A percentile compares a stretch with the other conserved stretches of the same genome.
These are phyloP conservation scores for Polymixis lichenea DNA, from an alignment of 2,888 invertebrate genomes.

Conservation along the genomic window DNA sequence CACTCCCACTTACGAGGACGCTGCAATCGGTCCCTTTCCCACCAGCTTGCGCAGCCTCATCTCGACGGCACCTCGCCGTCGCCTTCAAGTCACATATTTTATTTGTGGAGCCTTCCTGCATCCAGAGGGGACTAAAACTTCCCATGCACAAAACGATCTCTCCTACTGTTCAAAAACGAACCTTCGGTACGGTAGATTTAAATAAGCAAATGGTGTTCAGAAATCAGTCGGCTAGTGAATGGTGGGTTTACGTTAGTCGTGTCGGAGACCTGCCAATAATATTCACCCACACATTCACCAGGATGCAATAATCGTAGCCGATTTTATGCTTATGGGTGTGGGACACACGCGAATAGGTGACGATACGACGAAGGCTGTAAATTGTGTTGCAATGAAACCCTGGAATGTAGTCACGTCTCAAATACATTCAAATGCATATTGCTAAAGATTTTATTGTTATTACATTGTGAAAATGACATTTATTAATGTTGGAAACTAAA, in stretches of 20 bases:
- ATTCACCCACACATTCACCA: constrained; percentile 87
- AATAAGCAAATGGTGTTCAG: constrained; percentile 61
- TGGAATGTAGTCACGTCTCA: constrained; percentile 76
- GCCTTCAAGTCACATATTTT: constrained; percentile 90
- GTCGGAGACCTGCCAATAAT: constrained; percentile 87
- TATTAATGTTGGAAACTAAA: constrained; percentile 60
- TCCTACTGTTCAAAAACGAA: constrained; percentile 66
- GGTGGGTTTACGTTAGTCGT: constrained; percentile 79
- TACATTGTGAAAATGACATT: constrained; percentile 65
- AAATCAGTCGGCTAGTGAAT: constrained; percentile 76
- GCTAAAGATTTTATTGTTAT: constrained; percentile 66
- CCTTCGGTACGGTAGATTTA: constrained; percentile 59
- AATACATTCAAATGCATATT: constrained; percentile 72
- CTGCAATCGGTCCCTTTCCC: constrained; percentile 74
- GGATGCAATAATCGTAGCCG: constrained; percentile 82
- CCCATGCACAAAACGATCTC: constrained; percentile 79
- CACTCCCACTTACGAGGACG: constrained; percentile 69
- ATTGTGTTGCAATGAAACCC: constrained; percentile 76
- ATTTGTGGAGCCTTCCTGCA: constrained; percentile 90
- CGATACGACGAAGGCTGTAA: constrained; percentile 76
- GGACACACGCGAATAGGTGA: constrained; percentile 75
- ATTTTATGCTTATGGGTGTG: constrained; percentile 83
- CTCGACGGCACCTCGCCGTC: constrained; percentile 89
- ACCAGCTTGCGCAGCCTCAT: constrained; percentile 86
- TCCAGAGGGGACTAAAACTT: constrained; percentile 86